A percentile compares a stretch with the other conserved stretches of the same genome.
These are phyloP conservation scores for Micromussa lordhowensis DNA, from an alignment of 92 coral and sea anemone species.

Conservation along the genomic window DNA sequence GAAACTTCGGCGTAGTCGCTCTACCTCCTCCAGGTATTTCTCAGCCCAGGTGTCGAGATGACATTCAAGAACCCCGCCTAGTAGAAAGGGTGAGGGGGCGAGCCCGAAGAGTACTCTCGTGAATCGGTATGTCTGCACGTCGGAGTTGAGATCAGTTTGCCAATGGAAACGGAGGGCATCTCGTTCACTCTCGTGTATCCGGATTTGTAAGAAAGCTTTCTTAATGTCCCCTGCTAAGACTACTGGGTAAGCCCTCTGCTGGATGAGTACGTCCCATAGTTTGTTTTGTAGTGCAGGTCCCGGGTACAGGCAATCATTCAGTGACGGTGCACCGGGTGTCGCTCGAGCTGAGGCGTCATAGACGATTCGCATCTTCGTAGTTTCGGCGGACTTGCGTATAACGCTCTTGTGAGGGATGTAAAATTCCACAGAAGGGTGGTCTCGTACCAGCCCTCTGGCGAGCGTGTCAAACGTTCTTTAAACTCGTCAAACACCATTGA, in stretches of 20 bases:
- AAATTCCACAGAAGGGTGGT: conserved; percentile 63
- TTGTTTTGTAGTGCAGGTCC: conserved; percentile 50
- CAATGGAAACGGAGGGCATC: background rate
- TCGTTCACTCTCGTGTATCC: conserved; percentile 8
- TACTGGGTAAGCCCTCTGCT: conserved; percentile 37
- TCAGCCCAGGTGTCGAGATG: conserved; percentile 7
- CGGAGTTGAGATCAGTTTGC: background rate
- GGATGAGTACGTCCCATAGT: conserved; percentile 55
- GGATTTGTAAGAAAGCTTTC: conserved; percentile 61
- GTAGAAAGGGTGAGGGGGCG: conserved; percentile 9
- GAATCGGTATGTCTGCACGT: background rate
- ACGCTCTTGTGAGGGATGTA: conserved; percentile 43
- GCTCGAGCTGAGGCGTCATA: conserved; percentile 59
- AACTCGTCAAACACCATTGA: conserved; percentile 45
- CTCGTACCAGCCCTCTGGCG: conserved; percentile 71
- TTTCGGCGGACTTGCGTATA: conserved; percentile 24
- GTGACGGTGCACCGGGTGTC: conserved; percentile 30
- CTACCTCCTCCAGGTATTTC: conserved; percentile 10
- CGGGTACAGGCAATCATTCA: conserved; percentile 42
- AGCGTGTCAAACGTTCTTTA: conserved; percentile 53
- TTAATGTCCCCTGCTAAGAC: conserved; percentile 43
- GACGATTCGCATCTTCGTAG: conserved; percentile 53
- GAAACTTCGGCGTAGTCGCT: conserved; percentile 8
- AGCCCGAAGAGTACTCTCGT: conserved; percentile 19
- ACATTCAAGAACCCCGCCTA: conserved; percentile 17